Conservation (phyloP, 2,113 vertebrate genomes). For the Plecturocebus donacophilus region DNA sequence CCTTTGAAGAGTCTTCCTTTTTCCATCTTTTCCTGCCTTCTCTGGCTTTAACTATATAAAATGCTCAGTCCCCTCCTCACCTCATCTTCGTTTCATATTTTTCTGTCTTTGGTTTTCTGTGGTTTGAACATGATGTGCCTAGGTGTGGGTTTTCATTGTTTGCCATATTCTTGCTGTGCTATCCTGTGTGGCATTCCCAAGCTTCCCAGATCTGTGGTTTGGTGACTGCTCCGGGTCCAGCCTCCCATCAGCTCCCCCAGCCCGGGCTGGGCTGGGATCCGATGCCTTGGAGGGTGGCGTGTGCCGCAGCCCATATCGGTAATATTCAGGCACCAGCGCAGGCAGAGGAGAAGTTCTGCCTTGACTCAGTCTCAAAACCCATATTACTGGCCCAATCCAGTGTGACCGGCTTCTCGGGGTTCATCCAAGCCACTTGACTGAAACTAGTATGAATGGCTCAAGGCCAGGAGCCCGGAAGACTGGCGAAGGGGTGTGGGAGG, state of each 20-base stretch:
- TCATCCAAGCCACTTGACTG: background rate
- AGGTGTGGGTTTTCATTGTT: background rate
- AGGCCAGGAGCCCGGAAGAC: background rate
- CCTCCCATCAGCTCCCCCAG: background rate
- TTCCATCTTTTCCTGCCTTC: background rate
- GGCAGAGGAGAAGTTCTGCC: background rate
- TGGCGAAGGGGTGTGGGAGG: accelerated
- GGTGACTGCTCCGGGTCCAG: background rate
- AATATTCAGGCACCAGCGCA: background rate
- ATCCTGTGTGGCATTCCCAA: background rate
- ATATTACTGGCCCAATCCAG: background rate
- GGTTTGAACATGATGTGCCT: background rate
- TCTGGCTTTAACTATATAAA: background rate
- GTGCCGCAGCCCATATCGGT: background rate
- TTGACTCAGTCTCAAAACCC: background rate
- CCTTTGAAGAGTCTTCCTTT: background rate
- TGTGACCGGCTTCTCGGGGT: background rate
- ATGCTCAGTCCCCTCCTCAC: background rate
- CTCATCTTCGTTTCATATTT: background rate
- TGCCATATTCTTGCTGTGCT: background rate
- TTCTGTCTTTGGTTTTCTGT: background rate
- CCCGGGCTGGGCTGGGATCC: background rate
- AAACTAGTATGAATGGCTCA: background rate
- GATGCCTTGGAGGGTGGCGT: accelerated
- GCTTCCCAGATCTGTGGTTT: background rate